These are phyloP conservation scores for Oasisia sp. DNA, from an alignment of 2,888 invertebrate species.

Conservation along the genomic window DNA sequence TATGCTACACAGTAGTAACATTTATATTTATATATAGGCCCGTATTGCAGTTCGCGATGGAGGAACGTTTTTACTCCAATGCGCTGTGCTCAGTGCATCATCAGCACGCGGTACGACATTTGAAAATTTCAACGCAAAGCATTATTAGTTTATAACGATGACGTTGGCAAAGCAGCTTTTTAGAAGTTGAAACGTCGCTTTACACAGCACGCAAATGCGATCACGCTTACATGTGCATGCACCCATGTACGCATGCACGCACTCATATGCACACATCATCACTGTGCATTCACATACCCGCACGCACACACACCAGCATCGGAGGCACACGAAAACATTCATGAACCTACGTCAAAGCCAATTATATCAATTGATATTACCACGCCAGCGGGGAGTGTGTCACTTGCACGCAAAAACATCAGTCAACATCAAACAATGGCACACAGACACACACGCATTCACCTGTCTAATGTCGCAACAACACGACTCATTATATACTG, in stretches of 20 bases:
- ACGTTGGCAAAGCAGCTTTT: background rate
- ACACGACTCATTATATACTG: background rate
- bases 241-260: slow-evolving; percentile 13
- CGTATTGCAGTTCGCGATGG: background rate
- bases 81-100: background rate
- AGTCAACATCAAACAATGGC: background rate
- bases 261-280: background rate
- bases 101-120: too few relatives aligned
- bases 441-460: background rate
- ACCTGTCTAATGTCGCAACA: background rate
- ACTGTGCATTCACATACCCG: too few relatives aligned
- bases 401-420: background rate
- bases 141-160: too few relatives aligned
- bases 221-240: slow-evolving; percentile 17
- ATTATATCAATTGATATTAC: background rate
- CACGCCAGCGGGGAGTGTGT: background rate
- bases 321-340: too few relatives aligned
- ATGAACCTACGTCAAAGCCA: background rate
- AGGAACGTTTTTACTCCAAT: background rate
- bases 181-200: too few relatives aligned
- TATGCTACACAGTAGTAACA: background rate
- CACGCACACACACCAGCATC: slow-evolving; percentile 18
- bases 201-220: background rate
- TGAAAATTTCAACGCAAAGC: too few relatives aligned
- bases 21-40: background rate